Base-by-base conservation (phyloP, 2,888 invertebrate genomes). In the Beris chalybata region DNA sequence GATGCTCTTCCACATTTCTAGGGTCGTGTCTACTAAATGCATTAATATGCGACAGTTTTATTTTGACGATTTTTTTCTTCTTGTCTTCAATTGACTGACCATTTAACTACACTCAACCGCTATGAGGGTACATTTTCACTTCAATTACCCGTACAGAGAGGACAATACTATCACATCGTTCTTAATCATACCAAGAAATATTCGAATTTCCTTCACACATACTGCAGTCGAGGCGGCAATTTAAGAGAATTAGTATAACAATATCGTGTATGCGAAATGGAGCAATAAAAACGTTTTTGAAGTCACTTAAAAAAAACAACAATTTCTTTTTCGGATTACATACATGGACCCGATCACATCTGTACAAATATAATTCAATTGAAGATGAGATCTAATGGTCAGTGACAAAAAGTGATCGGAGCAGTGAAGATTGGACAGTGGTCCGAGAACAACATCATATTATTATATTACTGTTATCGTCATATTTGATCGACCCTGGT, bases 311-410 rank as follows among this genome's bases (percentile, higher is more conserved):
- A 32, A 64, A 22, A 22, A 22, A 22, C 22, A 22, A 22, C 22
- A 53, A 56, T 56, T 38, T 65, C 56, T 65, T 52, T 38, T 53
- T 54, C 56, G 44, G 50, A 54, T 54, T 54, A 32, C 52, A 50
- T 43, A 56, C 43, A 56, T 54, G 31, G 54, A 54, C n/a, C 11
- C 32, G 52, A 61, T 61, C 61, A 61, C 50, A 61, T 50, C 43
- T 61, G 61, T 32, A 22, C 48, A 54, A 44, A 69, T 69, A 69
- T 67, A 69, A 65, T 69, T 65, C 67, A 67, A 67, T 69, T 66
- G 69, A 66, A 64, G 69, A 67, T 67, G 58, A 63, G 65, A 67
- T 69, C 67, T 56, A 67, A 67, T 65, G 69, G 65, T 63, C 69
- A 69, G 69, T 69, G 57, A 67, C 57, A 65, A 67, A 69, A 69